Base-by-base conservation (phyloP, 1,140 invertebrate genomes). In the Ooceraea biroi region DNA sequence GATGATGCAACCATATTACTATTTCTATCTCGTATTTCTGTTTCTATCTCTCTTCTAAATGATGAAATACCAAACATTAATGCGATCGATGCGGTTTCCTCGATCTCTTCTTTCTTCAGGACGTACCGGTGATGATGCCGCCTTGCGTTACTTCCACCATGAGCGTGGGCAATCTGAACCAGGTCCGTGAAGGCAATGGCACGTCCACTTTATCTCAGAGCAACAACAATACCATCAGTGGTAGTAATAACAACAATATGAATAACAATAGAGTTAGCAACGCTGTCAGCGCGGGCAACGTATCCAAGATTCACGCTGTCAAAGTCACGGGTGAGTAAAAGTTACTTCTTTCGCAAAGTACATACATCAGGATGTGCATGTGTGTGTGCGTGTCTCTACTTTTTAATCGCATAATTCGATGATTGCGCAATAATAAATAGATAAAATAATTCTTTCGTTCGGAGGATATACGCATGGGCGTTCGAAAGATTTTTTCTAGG, bases 161-260 rank as follows among this genome's bases (percentile, higher is more conserved):
- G 88, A 92, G 93, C 88, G 91, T 85, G 63, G 92, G 91, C 86
- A 93, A 93, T 91, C 91, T 93, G 77, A 93, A 88, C 78, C 91
- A 93, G 84, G 88, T 88, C 84, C 91, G 89, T 60, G 91, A 93
- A 82, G 90, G 87, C 71, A 77, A 82, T 65, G 90, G 83, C 44
- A 82, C 87, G 63, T 88, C 89, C 57, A 77, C 83, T 48, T 85
- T 74, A 63, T 41, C 89, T 52, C 86, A 85, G 48, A 60, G 66
- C 61, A 89, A 82, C 55, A 92, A 89, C 83, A 88, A 78, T 60
- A 87, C 77, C 57, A 88, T 88, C 86, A 71, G 80, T 80, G 85
- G 87, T 72, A 76, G 76, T 50, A 61, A 48, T 3, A 86, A 85
- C 55, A 88, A 77, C 41, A 88, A 91, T 17, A 91, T 90, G 22